Evolutionary conservation across 2,797 vertebrate genomes (phyloP), one percentile per base, ranked within the genome.

Genomic region (Enteromius fasciolatus): DNA sequence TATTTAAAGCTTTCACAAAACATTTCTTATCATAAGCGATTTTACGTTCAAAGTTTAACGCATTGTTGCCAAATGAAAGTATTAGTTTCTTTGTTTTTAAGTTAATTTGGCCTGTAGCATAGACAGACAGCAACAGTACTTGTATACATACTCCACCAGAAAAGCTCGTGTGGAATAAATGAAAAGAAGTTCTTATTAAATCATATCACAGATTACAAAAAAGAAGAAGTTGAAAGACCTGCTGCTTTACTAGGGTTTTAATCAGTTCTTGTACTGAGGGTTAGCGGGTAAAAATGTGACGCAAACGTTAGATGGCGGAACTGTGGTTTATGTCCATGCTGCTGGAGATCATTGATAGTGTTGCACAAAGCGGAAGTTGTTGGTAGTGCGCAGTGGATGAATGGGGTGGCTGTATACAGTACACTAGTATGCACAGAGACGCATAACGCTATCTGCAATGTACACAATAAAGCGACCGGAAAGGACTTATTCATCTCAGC

Each of bases 361-460:
- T 54, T 15, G 85, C 87, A 85, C 91, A 3, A 59, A 87, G 81
- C 90, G 94, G 94, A 95, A 91, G 91, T 88, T 91, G 93, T 91
- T 94, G 92, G 91, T 93, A 63, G 14, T 57, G 57, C 81, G 73
- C 73, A 82, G 73, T 23, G 36, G 80, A 76, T 76, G 81, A 69
- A 82, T 82, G 63, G 50, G 36, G 2, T 23, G 36, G 18, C 50
- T 82, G 81, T 76, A 25, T 2, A 11, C 15, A 70, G 4, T 46
- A 48, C n/a, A 18, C 33, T 54, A 41, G 33, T 25, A 20, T 57
- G 33, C 46, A 18, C 14, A 36, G 12, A 23, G 20, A 59, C n/a
- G 52, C 61, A 10, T 7, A 48, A 15, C 39, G 61, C 31, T 31
- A 23, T 28, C n/a, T 25, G 5, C 20, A 57, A 69, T 20, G 15